Base-by-base conservation (phyloP, 2,797 vertebrate species). In the Chelonia mydas region DNA sequence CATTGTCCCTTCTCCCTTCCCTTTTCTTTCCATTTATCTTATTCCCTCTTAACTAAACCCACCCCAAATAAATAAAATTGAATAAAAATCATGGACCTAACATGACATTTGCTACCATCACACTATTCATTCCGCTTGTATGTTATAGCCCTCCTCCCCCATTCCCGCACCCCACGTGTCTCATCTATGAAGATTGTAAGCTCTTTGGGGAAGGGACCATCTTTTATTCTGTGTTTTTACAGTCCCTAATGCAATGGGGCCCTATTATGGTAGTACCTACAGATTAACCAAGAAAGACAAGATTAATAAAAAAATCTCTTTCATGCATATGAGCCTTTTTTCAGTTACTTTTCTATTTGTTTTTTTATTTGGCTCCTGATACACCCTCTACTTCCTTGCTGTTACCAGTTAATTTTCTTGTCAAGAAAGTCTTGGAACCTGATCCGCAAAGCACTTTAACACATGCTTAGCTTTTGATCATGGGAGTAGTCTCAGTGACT, bases 401-500 rank as follows among this genome's bases (percentile, higher is more conserved):
- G 59, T 86, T 89, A 86, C 8, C 57, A 94, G 83, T 92, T 55
- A 92, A 91, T 72, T 49, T n/a, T 90, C 94, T 94, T 92, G 82
- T 88, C 81, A 50, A 78, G 72, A 28, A 37, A 11, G 25, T 45
- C 68, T 86, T 90, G 84, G 89, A 90, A 93, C 51, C 17, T 68
- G 19, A 68, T 68, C 65, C 90, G 27, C 78, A 12, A 88, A 90
- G 37, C 37, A 87, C 65, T 91, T 53, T 68, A 13, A 89, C 41
- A 9, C 74, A 78, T 80, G 19, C 23, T 50, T 1, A 0, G 84
- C 77, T 87, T 80, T 84, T 90, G 37, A 87, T 92, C 81, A 50
- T 91, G 90, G 45, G 45, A 87, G 50, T 31, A 51, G 6, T 81
- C 57, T 85, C 72, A 12, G 37, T 94, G 72, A 49, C 57, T 92